phyloP scores from a whole-genome alignment of 2,797 vertebrate species.

The Hydrophis major region DNA sequence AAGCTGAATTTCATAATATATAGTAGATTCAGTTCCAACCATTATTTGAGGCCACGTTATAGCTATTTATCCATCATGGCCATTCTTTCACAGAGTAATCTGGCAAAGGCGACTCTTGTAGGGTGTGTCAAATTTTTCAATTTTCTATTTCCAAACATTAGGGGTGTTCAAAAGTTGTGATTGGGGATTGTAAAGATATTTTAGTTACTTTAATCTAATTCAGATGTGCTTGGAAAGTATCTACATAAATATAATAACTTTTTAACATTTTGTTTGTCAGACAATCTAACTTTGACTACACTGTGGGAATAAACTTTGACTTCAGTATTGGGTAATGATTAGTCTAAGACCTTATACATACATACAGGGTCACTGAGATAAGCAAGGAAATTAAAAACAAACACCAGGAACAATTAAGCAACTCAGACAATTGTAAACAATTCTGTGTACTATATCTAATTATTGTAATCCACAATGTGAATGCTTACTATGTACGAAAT shows the following conservation, averaged over 20 bases:
- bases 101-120: background rate
- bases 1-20: conserved; percentile 1
- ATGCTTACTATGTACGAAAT: too few relatives aligned
- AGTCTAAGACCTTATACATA: too few relatives aligned
- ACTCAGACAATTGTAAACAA: too few relatives aligned
- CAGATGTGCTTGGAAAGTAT: background rate
- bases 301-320: too few relatives aligned
- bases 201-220: background rate
- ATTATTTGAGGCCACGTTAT: conserved; percentile 8
- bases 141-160: background rate
- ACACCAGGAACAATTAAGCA: too few relatives aligned
- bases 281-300: background rate
- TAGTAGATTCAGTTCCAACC: conserved; percentile 2
- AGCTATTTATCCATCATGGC: conserved; percentile 9
- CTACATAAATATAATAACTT: background rate
- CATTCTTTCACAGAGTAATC: conserved; percentile 11
- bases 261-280: background rate
- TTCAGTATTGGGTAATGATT: too few relatives aligned
- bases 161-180: background rate
- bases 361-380: too few relatives aligned
- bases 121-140: background rate
- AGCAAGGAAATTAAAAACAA: too few relatives aligned
- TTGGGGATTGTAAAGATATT: too few relatives aligned
- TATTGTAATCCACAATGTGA: too few relatives aligned
- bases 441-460: too few relatives aligned